Evolutionary conservation across 2,888 invertebrate species (phyloP).

Genomic region (Meteorus colon): DNA sequence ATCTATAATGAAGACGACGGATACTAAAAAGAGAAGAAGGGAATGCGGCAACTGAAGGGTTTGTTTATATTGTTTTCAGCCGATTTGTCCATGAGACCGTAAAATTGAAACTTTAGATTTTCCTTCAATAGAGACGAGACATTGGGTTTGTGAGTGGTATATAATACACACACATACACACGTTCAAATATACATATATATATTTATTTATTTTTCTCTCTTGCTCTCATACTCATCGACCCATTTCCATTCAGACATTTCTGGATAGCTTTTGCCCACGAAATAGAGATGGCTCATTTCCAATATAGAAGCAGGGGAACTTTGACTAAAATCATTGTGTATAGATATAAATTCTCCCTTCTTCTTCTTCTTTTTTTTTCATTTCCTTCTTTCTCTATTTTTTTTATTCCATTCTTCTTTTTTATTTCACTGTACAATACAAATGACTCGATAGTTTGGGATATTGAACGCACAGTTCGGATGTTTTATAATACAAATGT

Average conservation of each 20-base stretch:
- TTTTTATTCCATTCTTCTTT: slow-evolving; percentile 1
- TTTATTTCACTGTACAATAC: neutral
- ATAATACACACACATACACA: neutral
- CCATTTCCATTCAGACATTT: slow-evolving; percentile 35
- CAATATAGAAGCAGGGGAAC: slow-evolving; percentile 37
- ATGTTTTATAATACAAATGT: neutral
- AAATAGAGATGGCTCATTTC: slow-evolving; percentile 47
- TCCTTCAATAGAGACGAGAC: slow-evolving; percentile 46
- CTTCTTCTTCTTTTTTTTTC: neutral
- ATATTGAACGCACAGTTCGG: neutral
- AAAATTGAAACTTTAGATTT: slow-evolving; percentile 47
- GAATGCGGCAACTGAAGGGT: neutral
- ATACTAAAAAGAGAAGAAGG: neutral
- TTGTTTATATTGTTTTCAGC: slow-evolving; percentile 36
- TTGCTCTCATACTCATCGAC: slow-evolving; percentile 32
- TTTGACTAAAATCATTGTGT: slow-evolving; percentile 22
- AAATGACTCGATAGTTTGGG: slow-evolving; percentile 1
- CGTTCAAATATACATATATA: neutral
- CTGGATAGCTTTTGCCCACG: slow-evolving; percentile 27
- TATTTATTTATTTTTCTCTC: slow-evolving; percentile 8
- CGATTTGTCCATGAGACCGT: slow-evolving; percentile 41
- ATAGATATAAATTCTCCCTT: neutral
- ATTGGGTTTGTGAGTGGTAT: slow-evolving; percentile 21
- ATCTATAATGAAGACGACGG: slow-evolving; percentile 33
- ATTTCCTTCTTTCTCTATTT: neutral